Conservation (phyloP, 2,888 invertebrate genomes). For the Xylophagus ater region DNA sequence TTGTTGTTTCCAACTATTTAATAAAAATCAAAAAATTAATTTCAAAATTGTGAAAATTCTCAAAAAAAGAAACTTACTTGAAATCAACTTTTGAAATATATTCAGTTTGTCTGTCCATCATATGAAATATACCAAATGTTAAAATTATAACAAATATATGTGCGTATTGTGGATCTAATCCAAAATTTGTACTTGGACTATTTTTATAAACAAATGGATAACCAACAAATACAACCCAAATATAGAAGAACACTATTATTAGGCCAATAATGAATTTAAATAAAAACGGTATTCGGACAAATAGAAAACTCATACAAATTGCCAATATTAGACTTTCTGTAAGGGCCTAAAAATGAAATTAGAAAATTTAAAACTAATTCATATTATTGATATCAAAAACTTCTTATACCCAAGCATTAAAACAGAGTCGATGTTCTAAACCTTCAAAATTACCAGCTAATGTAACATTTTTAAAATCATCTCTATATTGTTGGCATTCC, state of each 20-base stretch:
- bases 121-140: slow-evolving; percentile 64
- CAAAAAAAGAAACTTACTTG: slow-evolving; percentile 39
- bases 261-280: slow-evolving; percentile 65
- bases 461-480: slow-evolving; percentile 4
- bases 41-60: not conserved
- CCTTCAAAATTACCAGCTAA: slow-evolving; percentile 6
- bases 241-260: slow-evolving; percentile 52
- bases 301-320: slow-evolving; percentile 61
- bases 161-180: slow-evolving; percentile 53
- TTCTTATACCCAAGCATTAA: slow-evolving; percentile 38
- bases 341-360: slow-evolving; percentile 31
- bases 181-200: slow-evolving; percentile 59
- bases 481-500: slow-evolving; percentile 21
- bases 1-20: slow-evolving; percentile 52
- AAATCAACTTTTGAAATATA: slow-evolving; percentile 81
- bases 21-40: slow-evolving; percentile 16
- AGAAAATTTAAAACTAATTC: not conserved
- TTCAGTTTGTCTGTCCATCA: slow-evolving; percentile 82
- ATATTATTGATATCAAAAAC: not conserved
- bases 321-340: slow-evolving; percentile 46
- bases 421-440: slow-evolving; percentile 24
- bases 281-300: slow-evolving; percentile 72
- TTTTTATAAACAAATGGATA: slow-evolving; percentile 45
- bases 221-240: slow-evolving; percentile 54
- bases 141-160: slow-evolving; percentile 65